Percentiles rank a stretch among this genome's conserved stretches.
These are phyloP conservation scores for Brachymystax lenok DNA, from an alignment of 2,797 vertebrate genomes.

Conservation along the genomic window DNA sequence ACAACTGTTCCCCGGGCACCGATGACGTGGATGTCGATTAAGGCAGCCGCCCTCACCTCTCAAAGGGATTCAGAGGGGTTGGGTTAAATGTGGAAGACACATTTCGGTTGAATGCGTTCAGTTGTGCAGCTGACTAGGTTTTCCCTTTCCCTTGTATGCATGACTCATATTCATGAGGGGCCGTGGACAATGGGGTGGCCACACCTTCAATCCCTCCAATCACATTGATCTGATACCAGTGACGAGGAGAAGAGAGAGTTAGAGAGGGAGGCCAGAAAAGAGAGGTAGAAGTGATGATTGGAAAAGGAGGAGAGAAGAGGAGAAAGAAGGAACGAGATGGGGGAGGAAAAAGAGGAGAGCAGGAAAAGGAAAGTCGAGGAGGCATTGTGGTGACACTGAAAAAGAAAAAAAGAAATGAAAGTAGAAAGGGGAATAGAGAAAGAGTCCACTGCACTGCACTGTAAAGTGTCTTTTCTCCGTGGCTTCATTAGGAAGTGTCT, in stretches of 20 bases:
- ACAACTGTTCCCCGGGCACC: too few relatives aligned
- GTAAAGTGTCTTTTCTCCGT: slow-evolving; percentile 61
- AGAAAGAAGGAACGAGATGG: too few relatives aligned
- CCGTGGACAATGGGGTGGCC: slow-evolving; percentile 32
- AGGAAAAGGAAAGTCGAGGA: background rate
- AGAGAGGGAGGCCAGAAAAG: background rate
- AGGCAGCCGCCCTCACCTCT: too few relatives aligned
- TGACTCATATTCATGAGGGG: slow-evolving; percentile 56
- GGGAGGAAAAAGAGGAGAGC: slow-evolving; percentile 37
- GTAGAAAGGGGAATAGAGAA: background rate
- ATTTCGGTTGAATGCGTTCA: too few relatives aligned
- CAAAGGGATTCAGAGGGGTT: too few relatives aligned
- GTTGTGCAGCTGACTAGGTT: too few relatives aligned
- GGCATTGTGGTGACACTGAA: background rate
- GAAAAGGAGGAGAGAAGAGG: slow-evolving; percentile 12
- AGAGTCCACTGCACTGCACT: slow-evolving; percentile 32
- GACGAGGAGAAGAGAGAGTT: slow-evolving; percentile 15
- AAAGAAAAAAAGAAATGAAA: background rate
- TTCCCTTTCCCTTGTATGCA: too few relatives aligned
- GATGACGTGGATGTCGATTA: too few relatives aligned
- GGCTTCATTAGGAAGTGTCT: slow-evolving; percentile 73
- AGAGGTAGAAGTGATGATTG: slow-evolving; percentile 11
- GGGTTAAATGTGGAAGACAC: too few relatives aligned
- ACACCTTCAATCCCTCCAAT: slow-evolving; percentile 55
- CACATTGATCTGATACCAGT: slow-evolving; percentile 48